Base-by-base conservation (phyloP, 2,113 vertebrate species). In the Chiloscyllium plagiosum region DNA sequence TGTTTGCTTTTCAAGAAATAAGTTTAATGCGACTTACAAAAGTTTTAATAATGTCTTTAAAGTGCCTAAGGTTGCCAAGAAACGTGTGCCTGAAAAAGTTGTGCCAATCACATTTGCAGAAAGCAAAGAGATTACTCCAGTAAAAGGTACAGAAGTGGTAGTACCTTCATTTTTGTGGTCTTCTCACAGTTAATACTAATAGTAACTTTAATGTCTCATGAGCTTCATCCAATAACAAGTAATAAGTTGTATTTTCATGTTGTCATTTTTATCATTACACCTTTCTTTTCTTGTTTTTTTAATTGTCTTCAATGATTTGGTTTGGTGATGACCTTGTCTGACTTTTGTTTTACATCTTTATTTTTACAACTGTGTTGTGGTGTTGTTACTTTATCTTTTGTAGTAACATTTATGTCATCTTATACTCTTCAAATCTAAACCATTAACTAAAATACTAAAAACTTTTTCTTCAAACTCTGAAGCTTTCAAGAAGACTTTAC, bases 61-160 rank as follows among this genome's bases (percentile, higher is more conserved):
- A 94, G 96, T 83, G 50, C 76, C 56, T 96, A 92, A 96, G 83
- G 50, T 80, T 90, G 37, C 96, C 86, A 93, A 93, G 89, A 96
- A 96, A 78, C n/a, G 6, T 50, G 65, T 94, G 61, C 68, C 83
- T 76, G 68, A 96, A 95, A 78, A 95, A 95, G 56, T 78, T 90
- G 24, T 47, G 50, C 90, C 96, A 47, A 80, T 95, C 90, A 66
- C 56, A 72, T 15, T 94, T 76, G 29, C 86, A 52, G 90, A 94
- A 96, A 42, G 12, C 52, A 80, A 96, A n/a, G 15, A 52, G 10
- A 24, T 96, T 83, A 33, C 56, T 76, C 19, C 90, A 68, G 68
- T 92, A 96, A 96, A 96, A 96, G 96, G 96, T 94, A 96, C 69
- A 37, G 72, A 96, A 92, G 37, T 66, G 26, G 47, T 3, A 76